phyloP scores from a whole-genome alignment of 2,797 vertebrate species.

The Scleropages formosus region DNA sequence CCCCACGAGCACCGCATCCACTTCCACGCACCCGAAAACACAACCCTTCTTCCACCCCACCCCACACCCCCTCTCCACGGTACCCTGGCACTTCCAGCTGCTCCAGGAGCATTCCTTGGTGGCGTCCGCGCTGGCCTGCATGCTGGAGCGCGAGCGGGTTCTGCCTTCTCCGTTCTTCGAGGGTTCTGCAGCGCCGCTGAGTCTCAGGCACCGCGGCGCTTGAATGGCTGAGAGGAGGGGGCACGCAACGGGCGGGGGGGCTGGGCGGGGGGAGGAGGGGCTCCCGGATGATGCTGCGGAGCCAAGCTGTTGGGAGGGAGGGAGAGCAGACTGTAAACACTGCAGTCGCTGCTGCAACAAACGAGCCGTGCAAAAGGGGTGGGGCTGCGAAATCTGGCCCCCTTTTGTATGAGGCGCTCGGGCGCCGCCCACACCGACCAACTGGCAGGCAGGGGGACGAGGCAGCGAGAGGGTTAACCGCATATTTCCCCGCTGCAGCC shows the following conservation, averaged over 20 bases:
- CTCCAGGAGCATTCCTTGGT: constrained; percentile 92
- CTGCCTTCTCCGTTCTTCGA: constrained; percentile 32
- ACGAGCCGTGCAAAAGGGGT: constrained; percentile 70
- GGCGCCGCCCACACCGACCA: constrained; percentile 11
- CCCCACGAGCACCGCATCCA: neutral
- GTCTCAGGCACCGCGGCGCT: constrained; percentile 76
- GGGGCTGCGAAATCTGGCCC: constrained; percentile 45
- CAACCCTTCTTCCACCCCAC: no score
- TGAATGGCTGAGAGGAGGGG: constrained; percentile 64
- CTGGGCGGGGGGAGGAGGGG: constrained; percentile 30
- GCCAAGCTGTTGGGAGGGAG: constrained; percentile 36
- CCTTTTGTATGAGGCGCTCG: constrained; percentile 62
- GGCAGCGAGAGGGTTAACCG: constrained; percentile 38
- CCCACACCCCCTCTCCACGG: constrained; percentile 54
- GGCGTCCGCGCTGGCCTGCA: constrained; percentile 90
- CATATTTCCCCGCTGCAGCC: constrained; percentile 17
- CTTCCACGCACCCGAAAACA: neutral
- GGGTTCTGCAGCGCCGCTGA: constrained; percentile 49
- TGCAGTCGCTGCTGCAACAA: constrained; percentile 83
- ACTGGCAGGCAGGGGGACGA: neutral
- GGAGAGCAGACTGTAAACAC: constrained; percentile 74
- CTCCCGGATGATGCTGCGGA: constrained; percentile 34
- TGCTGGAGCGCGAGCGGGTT: constrained; percentile 60
- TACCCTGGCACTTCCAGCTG: constrained; percentile 98
- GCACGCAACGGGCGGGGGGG: constrained; percentile 38